phyloP scores from a whole-genome alignment of 1,140 invertebrate species.

The Dendrolimus punctatus region DNA sequence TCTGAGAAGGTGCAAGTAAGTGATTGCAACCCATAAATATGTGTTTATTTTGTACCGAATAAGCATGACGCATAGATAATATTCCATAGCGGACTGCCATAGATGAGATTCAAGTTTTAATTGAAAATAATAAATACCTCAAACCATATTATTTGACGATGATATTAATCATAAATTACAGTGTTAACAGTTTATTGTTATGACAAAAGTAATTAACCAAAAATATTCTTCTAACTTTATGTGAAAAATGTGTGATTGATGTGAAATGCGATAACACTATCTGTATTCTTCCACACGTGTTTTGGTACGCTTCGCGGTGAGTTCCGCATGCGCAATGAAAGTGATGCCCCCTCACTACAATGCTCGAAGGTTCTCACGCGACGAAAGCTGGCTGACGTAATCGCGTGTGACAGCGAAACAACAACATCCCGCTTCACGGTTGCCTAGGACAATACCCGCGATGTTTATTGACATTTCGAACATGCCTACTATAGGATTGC shows the following conservation, averaged over 20 bases:
- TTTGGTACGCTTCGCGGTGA: conserved; percentile 7
- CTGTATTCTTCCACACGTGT: conserved; percentile 8
- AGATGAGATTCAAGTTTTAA: too few species aligned
- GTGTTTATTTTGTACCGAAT: too few species aligned
- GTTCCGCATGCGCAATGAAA: conserved; percentile 29
- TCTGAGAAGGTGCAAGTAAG: too few species aligned
- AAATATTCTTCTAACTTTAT: not conserved
- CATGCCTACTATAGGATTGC: too few species aligned
- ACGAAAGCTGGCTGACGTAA: conserved; percentile 31
- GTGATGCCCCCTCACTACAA: conserved; percentile 25
- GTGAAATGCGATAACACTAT: not conserved
- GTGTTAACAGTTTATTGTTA: too few species aligned
- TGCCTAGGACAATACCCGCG: not conserved
- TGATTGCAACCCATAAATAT: too few species aligned
- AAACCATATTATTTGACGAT: too few species aligned
- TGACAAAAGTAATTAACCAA: not conserved
- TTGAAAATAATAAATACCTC: too few species aligned
- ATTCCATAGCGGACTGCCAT: too few species aligned
- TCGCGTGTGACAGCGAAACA: conserved; percentile 8
- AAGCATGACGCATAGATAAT: too few species aligned
- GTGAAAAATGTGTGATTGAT: not conserved
- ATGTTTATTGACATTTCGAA: too few species aligned
- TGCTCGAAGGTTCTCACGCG: conserved; percentile 28
- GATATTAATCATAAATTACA: too few species aligned
- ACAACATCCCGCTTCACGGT: conserved; percentile 4